Conservation (phyloP, 1,140 invertebrate genomes). For the Nylanderia fulva region DNA sequence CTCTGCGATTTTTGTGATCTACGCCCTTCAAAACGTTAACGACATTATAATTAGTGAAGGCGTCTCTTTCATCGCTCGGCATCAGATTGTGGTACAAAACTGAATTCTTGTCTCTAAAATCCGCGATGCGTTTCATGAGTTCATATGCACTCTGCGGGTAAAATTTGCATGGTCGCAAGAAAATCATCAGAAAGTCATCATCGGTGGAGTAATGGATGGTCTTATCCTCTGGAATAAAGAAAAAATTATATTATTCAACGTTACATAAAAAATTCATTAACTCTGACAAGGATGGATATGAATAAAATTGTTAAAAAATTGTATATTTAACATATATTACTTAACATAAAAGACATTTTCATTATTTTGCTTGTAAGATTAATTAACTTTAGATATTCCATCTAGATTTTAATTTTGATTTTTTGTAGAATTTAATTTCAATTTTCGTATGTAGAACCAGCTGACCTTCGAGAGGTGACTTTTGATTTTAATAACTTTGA, state of each 20-base stretch:
- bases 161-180: conserved; percentile 92
- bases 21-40: conserved; percentile 91
- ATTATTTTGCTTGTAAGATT: neutral
- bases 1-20: conserved; percentile 89
- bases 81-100: conserved; percentile 88
- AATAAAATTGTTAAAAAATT: neutral
- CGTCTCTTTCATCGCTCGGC: conserved; percentile 88
- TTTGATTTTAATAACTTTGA: too few relatives aligned
- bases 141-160: conserved; percentile 92
- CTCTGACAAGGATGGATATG: neutral
- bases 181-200: conserved; percentile 91
- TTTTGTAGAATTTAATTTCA: too few relatives aligned
- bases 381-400: too few relatives aligned
- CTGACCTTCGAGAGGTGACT: too few relatives aligned
- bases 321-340: too few relatives aligned
- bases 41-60: conserved; percentile 89
- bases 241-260: neutral
- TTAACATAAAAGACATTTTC: too few relatives aligned
- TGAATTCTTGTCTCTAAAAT: conserved; percentile 91
- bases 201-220: conserved; percentile 89
- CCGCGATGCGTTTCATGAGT: conserved; percentile 91
- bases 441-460: too few relatives aligned
- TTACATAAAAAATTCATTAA: neutral
- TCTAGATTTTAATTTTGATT: too few relatives aligned
- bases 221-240: conserved; percentile 84